A percentile compares a stretch with the other conserved stretches of the same genome.
phyloP scores from a whole-genome alignment of 2,113 vertebrate species.

The Oophaga pumilio region DNA sequence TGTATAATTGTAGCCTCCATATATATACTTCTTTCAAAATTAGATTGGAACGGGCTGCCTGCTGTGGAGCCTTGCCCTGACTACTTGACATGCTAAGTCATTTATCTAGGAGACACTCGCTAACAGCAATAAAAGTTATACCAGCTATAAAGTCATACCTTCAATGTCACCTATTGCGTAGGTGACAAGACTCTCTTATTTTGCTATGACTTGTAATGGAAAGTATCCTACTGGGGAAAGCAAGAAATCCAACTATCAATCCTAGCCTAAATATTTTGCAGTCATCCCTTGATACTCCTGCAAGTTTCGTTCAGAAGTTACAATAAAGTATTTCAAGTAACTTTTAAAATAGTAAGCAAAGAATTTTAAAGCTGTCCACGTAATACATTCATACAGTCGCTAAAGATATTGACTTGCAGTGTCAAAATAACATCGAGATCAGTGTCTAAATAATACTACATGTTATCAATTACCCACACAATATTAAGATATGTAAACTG shows the following conservation, averaged over 20 bases:
- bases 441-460: too few species aligned
- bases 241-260: constrained; percentile 14
- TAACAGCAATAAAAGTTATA: constrained; percentile 5
- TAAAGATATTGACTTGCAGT: too few species aligned
- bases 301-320: not conserved
- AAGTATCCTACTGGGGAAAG: constrained; percentile 35
- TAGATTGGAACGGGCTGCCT: constrained; percentile 37
- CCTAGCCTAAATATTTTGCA: constrained; percentile 25
- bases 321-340: not conserved
- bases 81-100: constrained; percentile 29
- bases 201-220: constrained; percentile 43
- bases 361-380: not conserved
- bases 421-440: too few species aligned
- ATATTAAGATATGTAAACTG: too few species aligned
- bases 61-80: constrained; percentile 31
- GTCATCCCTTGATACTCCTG: not conserved
- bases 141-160: constrained; percentile 33
- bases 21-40: constrained; percentile 40
- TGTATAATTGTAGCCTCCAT: constrained; percentile 48
- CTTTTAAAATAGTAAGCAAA: not conserved
- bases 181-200: constrained; percentile 11
- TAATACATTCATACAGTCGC: too few species aligned
- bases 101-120: constrained; percentile 52
- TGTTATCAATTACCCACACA: too few species aligned
- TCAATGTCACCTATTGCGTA: constrained; percentile 44